Conservation (phyloP, 2,113 vertebrate species). For the Callopanchax toddi region DNA sequence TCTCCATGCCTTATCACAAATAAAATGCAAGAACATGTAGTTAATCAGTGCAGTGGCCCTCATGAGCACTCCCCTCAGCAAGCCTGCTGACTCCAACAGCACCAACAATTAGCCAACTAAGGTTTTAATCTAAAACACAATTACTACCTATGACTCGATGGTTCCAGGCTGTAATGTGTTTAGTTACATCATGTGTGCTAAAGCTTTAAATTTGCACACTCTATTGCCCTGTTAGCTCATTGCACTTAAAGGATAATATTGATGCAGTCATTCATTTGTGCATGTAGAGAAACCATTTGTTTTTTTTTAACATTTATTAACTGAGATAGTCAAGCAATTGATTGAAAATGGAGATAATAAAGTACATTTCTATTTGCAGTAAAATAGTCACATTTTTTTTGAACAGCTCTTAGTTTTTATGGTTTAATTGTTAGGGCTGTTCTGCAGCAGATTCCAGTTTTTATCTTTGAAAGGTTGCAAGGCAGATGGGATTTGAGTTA, state of each 20-base stretch:
- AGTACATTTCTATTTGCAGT: conserved; percentile 22
- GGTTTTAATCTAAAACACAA: conserved; percentile 71
- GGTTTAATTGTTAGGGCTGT: conserved; percentile 15
- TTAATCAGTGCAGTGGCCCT: conserved; percentile 45
- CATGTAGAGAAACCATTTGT: conserved; percentile 10
- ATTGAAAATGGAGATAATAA: conserved; percentile 10
- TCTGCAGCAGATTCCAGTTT: conserved; percentile 12
- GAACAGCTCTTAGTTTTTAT: no score
- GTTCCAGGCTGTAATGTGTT: conserved; percentile 50
- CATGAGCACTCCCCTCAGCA: conserved; percentile 26
- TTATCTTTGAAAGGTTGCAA: conserved; percentile 34
- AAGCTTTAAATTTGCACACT: conserved; percentile 38
- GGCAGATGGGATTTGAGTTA: conserved; percentile 37
- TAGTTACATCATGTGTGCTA: conserved; percentile 16
- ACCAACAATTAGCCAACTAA: conserved; percentile 51
- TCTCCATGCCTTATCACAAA: conserved; percentile 52
- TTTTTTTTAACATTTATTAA: neutral
- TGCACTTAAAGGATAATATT: conserved; percentile 21
- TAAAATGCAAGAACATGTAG: conserved; percentile 59
- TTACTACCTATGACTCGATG: conserved; percentile 59
- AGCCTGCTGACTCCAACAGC: conserved; percentile 41
- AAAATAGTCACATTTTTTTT: neutral
- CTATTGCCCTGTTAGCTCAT: conserved; percentile 21
- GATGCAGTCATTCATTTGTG: conserved; percentile 22
- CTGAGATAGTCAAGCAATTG: neutral